phyloP scores from a whole-genome alignment of 35 echinoderm and acorn worm genomes.

The Anneissia japonica region DNA sequence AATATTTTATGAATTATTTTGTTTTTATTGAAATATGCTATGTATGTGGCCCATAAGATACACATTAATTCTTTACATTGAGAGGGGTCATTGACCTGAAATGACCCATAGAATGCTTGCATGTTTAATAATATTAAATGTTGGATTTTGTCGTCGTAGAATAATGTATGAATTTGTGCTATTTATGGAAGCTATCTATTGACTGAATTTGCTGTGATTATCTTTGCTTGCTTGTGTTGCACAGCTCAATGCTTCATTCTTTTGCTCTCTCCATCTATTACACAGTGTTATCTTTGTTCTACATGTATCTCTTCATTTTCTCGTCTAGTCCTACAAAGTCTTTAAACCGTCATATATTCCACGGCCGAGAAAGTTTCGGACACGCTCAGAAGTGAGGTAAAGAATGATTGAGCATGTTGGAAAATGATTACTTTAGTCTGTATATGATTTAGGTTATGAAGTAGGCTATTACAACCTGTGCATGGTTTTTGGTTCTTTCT shows the following conservation, averaged over 20 bases:
- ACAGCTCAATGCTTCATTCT: no score
- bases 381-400: background rate
- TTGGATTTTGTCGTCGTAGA: no score
- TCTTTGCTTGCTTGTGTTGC: background rate
- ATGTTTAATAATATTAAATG: no score
- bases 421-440: background rate
- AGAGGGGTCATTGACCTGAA: no score
- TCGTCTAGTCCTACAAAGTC: background rate
- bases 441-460: background rate
- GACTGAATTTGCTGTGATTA: background rate
- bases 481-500: background rate
- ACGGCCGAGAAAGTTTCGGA: background rate
- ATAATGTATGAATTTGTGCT: no score
- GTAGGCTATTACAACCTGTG: background rate
- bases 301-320: background rate
- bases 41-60: no score
- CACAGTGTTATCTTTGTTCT: background rate
- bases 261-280: no score
- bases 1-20: no score
- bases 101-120: no score
- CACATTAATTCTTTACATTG: no score
- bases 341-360: background rate
- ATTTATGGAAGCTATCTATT: no score
- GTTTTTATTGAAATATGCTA: no score
- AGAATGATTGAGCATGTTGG: background rate